These are phyloP conservation scores for Tenualosa ilisha DNA, from an alignment of 2,797 vertebrate species.

Conservation along the genomic window DNA sequence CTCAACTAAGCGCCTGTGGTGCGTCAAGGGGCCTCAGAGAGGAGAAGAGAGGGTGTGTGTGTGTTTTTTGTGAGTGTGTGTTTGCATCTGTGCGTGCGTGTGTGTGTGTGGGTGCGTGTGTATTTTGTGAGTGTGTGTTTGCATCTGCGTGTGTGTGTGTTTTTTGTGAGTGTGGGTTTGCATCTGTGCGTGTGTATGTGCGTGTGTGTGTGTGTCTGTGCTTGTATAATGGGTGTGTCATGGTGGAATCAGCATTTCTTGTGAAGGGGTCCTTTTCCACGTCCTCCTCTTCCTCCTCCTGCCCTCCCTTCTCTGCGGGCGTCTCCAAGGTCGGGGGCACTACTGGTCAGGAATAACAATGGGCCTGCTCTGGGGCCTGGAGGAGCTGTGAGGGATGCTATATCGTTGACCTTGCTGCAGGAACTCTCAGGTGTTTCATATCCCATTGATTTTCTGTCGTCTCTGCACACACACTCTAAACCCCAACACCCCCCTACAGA, in stretches of 20 bases:
- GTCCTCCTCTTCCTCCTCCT: background rate
- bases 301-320: constrained; percentile 14
- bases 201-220: no score
- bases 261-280: constrained; percentile 22
- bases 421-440: constrained; percentile 77
- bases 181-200: background rate
- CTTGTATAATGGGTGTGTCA: constrained; percentile 18
- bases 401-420: constrained; percentile 81
- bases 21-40: background rate
- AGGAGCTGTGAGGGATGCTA: constrained; percentile 76
- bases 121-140: background rate
- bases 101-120: no score
- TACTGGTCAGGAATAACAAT: constrained; percentile 53
- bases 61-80: no score
- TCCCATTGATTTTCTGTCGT: constrained; percentile 76
- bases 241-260: constrained; percentile 38
- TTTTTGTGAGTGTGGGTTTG: background rate
- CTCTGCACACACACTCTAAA: constrained; percentile 52
- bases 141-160: background rate
- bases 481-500: constrained; percentile 28
- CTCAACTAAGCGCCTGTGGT: background rate
- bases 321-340: constrained; percentile 31
- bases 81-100: no score
- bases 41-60: background rate
- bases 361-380: constrained; percentile 57